Conservation (phyloP, 2,113 vertebrate genomes). For the Camelus dromedarius region DNA sequence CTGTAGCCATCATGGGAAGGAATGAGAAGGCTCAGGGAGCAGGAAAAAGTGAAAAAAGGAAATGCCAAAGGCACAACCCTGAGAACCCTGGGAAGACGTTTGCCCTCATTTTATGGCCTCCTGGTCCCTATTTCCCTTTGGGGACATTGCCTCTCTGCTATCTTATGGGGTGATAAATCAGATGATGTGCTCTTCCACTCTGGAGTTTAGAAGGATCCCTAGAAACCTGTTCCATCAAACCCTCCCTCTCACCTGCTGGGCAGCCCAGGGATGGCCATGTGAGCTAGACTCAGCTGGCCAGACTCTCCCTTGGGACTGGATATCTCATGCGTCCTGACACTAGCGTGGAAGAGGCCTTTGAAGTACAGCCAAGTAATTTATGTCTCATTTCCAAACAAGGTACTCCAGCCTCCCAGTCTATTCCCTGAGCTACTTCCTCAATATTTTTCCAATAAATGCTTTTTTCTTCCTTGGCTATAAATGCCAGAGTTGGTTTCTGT, state of each 20-base stretch:
- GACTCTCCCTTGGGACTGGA: background rate
- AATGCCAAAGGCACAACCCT: too few relatives aligned
- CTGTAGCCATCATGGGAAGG: background rate
- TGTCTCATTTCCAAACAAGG: background rate
- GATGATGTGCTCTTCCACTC: background rate
- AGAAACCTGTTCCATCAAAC: background rate
- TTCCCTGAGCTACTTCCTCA: background rate
- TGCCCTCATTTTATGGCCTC: background rate
- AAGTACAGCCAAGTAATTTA: background rate
- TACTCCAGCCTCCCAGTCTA: background rate
- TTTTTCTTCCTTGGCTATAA: background rate
- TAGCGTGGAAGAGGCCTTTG: background rate
- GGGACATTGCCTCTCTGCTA: background rate
- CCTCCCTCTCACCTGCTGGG: background rate
- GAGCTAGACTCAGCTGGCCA: background rate
- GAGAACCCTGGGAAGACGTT: background rate
- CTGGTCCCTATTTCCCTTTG: background rate
- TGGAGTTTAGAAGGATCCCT: background rate
- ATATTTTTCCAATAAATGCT: constrained; percentile 1
- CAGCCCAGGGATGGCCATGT: background rate
- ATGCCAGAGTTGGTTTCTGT: constrained; percentile 42
- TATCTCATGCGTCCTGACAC: background rate
- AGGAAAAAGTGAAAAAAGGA: background rate
- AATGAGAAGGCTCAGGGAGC: background rate
- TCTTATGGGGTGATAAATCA: background rate